Conservation (phyloP, 2,113 vertebrate species). For the Sinocyclocheilus maitianheensis region DNA sequence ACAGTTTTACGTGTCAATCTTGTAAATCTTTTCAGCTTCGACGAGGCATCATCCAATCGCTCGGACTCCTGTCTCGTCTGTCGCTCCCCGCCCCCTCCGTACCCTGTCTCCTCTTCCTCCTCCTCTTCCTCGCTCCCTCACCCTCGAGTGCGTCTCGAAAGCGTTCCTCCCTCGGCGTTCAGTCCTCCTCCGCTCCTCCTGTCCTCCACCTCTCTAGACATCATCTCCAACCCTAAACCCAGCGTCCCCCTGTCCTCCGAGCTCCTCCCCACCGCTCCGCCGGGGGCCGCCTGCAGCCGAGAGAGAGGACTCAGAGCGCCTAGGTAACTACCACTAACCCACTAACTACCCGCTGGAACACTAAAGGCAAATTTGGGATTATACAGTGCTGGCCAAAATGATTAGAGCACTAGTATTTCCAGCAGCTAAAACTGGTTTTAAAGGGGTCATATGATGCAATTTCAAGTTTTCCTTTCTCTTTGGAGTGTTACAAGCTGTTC, state of each 20-base stretch:
- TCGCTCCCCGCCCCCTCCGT: conserved; percentile 73
- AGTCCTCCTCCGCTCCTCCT: conserved; percentile 67
- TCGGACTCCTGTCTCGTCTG: conserved; percentile 77
- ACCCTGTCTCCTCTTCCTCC: conserved; percentile 65
- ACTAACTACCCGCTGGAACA: not conserved
- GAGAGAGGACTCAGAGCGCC: conserved; percentile 79
- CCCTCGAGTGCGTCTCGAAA: conserved; percentile 69
- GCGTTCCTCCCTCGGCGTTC: conserved; percentile 60
- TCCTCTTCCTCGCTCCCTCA: conserved; percentile 69
- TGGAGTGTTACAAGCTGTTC: no score
- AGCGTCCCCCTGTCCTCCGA: no score
- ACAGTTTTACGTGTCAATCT: not conserved
- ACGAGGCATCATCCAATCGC: conserved; percentile 78
- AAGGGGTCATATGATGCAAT: no score
- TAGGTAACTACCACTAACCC: conserved; percentile 77
- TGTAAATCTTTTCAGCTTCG: conserved; percentile 70
- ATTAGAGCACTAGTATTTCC: no score
- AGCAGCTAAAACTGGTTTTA: no score
- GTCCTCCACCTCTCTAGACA: conserved; percentile 72
- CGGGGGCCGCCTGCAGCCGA: conserved; percentile 75
- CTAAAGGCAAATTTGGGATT: no score
- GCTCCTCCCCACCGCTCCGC: conserved; percentile 65
- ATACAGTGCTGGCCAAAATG: no score
- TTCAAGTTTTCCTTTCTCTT: no score
- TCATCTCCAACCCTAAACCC: conserved; percentile 79